Percentiles rank a stretch among this genome's conserved stretches.
Conservation (phyloP, 2,113 vertebrate genomes). For the Campylorhamphus procurvoides region DNA sequence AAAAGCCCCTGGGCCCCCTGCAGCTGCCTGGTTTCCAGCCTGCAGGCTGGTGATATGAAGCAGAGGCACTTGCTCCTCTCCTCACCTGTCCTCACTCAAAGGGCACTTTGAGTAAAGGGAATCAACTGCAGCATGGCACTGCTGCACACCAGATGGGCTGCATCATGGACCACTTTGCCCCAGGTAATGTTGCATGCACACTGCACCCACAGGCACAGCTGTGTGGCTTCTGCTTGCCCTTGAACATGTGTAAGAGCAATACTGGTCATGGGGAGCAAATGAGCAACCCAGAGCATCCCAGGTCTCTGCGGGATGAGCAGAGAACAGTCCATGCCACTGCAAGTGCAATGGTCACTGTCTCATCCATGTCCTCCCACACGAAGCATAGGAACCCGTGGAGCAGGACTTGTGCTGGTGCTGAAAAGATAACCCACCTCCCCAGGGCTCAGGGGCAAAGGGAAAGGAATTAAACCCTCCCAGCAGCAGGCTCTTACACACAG, state of each 20-base stretch:
- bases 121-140: background rate
- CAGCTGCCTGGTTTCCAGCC: background rate
- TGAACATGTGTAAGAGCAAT: background rate
- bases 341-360: background rate
- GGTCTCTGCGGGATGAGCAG: background rate
- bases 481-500: background rate
- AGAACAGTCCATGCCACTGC: accelerated
- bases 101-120: background rate
- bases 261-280: accelerated
- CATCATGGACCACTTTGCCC: background rate
- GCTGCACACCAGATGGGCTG: accelerated
- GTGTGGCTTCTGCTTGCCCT: background rate
- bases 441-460: background rate
- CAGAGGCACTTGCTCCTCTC: background rate
- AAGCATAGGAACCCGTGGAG: background rate
- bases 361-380: accelerated
- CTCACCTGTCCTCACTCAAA: background rate
- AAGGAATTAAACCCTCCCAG: background rate
- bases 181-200: accelerated
- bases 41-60: background rate
- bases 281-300: background rate
- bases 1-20: background rate
- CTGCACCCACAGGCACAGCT: background rate
- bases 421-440: background rate
- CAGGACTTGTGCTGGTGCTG: background rate